These are phyloP conservation scores for Oryzias curvinotus DNA, from an alignment of 2,113 vertebrate species.

Conservation along the genomic window DNA sequence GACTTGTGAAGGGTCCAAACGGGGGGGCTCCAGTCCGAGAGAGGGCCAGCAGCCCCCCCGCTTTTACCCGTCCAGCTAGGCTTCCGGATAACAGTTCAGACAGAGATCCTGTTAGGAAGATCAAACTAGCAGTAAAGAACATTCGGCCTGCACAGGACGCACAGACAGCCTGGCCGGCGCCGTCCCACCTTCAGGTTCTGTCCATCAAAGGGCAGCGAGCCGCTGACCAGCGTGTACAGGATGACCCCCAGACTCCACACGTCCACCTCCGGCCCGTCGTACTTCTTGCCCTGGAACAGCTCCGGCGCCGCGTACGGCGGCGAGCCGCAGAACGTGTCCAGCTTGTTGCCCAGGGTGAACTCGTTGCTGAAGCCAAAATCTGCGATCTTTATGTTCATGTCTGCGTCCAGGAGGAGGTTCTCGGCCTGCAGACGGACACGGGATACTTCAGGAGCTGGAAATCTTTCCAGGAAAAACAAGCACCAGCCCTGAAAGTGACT, in stretches of 20 bases:
- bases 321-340: constrained; percentile 98
- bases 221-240: constrained; percentile 97
- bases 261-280: constrained; percentile 96
- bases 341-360: constrained; percentile 96
- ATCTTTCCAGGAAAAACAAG: background rate
- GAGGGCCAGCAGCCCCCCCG: too few relatives aligned
- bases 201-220: constrained; percentile 96
- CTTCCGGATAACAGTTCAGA: too few relatives aligned
- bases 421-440: constrained; percentile 81
- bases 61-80: too few relatives aligned
- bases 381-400: constrained; percentile 99
- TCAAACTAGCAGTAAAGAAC: too few relatives aligned
- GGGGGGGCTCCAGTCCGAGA: too few relatives aligned
- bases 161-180: too few relatives aligned
- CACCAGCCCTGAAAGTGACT: background rate
- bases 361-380: constrained; percentile 99
- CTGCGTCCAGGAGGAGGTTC: constrained; percentile 95
- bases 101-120: too few relatives aligned
- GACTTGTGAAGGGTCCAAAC: too few relatives aligned
- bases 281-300: constrained; percentile 98
- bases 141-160: too few relatives aligned
- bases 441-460: background rate
- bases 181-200: constrained; percentile 92
- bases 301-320: constrained; percentile 97
- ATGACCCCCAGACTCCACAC: constrained; percentile 99